These are phyloP conservation scores for Laupala kohalensis DNA, from an alignment of 1,140 invertebrate genomes.

Conservation along the genomic window DNA sequence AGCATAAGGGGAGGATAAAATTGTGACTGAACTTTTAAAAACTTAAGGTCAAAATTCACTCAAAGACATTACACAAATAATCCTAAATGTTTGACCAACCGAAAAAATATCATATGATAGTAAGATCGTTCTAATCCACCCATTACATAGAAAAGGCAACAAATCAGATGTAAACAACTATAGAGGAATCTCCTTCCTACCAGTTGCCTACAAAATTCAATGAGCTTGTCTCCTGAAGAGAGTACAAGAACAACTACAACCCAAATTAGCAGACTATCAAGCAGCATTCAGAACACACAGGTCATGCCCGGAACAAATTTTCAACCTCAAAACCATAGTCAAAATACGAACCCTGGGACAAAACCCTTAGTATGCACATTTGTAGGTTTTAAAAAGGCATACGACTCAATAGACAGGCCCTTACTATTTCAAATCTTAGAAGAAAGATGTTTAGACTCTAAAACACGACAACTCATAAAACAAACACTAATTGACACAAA, in stretches of 20 bases:
- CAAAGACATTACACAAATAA: neutral
- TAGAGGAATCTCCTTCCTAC: constrained; percentile 1
- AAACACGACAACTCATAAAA: constrained; percentile 1
- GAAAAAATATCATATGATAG: neutral
- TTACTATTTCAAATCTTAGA: constrained; percentile 1
- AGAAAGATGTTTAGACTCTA: neutral
- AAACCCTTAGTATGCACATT: constrained; percentile 4
- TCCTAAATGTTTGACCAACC: neutral
- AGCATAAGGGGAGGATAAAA: constrained; percentile 3
- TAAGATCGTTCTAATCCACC: neutral
- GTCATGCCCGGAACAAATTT: no score
- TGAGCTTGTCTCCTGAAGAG: neutral
- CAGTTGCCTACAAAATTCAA: neutral
- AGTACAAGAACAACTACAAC: no score
- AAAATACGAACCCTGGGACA: neutral
- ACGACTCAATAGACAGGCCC: constrained; percentile 1
- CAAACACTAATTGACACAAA: constrained; percentile 3
- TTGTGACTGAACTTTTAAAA: neutral
- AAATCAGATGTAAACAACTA: constrained; percentile 5
- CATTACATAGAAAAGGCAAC: constrained; percentile 1
- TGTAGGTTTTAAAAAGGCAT: neutral
- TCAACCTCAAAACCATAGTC: no score
- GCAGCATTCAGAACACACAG: neutral
- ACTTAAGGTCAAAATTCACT: constrained; percentile 1
- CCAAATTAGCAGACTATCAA: no score